Evolutionary conservation across 2,113 vertebrate species (phyloP), one percentile per base, ranked within the genome.

Genomic region (Notechis scutatus): DNA sequence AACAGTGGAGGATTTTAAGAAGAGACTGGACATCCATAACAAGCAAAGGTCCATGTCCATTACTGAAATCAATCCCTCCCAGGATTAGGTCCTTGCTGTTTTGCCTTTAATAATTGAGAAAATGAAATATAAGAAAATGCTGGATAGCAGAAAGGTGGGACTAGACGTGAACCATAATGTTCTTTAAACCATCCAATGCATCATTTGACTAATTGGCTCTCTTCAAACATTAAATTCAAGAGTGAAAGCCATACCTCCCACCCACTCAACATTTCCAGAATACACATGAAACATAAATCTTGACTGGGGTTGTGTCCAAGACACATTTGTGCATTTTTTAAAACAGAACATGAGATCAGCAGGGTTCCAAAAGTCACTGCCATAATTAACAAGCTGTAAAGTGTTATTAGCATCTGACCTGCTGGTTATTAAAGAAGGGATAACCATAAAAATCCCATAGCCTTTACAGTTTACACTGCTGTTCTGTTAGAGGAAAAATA

Each of bases 61-160:
- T 87, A 92, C 2, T 91, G 59, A 95, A 94, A 94, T 61, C 92
- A 97, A 95, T 92, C 94, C 96, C 42, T 93, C 91, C n/a, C 26
- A 97, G 93, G 95, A 94, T 93, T 59, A 97, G 95, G 94, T 94
- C 95, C 89, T 92, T 95, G 94, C 93, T 95, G 88, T 93, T 95
- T 91, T 74, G 57, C 47, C 50, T 94, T 96, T 96, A 97, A 96
- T 96, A 95, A 96, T 93, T 96, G 92, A 94, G 94, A 95, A 96
- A 96, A 95, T 93, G 92, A 96, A 96, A 96, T 85, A 97, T 92
- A 45, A 45, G 92, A 96, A 3, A 74, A 29, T 93, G 94, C 94
- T 12, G 87, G 91, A 97, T 95, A 95, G 95, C 92, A 88, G 95
- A 94, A 59, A 94, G 91, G 92, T 96, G 93, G 96, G 95, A 94